Conservation (phyloP, 2,888 invertebrate species). For the Melangyna quadrimaculata region DNA sequence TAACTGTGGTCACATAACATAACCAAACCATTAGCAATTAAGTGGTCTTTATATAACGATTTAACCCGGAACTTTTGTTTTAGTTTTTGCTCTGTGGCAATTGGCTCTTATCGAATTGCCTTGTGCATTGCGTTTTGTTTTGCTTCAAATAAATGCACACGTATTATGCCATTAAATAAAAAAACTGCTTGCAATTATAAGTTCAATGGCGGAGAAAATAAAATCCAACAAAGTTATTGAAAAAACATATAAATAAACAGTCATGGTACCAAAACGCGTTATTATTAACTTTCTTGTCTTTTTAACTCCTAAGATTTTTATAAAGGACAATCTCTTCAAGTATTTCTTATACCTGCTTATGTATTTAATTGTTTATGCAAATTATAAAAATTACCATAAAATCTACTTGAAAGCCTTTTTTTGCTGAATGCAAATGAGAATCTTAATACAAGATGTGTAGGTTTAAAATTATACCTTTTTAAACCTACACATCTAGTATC, state of each 20-base stretch:
- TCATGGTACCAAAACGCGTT: not conserved
- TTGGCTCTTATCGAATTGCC: not conserved
- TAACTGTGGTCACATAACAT: not conserved
- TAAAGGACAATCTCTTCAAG: not conserved
- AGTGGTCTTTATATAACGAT: conserved; percentile 22
- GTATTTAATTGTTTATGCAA: not conserved
- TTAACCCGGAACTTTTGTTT: conserved; percentile 5
- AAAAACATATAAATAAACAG: not conserved
- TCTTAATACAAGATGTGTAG: not conserved
- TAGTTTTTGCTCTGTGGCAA: not conserved
- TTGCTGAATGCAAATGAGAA: not conserved
- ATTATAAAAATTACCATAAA: not conserved
- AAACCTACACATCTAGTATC: not conserved
- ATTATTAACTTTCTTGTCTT: not conserved
- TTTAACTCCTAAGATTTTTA: not conserved
- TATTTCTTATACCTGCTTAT: not conserved
- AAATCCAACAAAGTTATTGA: not conserved
- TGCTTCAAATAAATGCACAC: not conserved
- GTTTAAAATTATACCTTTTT: not conserved
- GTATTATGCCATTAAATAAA: not conserved
- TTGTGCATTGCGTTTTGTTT: not conserved
- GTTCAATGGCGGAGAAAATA: conserved; percentile 21
- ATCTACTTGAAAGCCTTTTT: not conserved
- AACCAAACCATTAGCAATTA: conserved; percentile 21
- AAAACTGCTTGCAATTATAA: conserved; percentile 3